Evolutionary conservation across 2,113 vertebrate genomes (phyloP).

Genomic region (Sakesphorus luctuosus): DNA sequence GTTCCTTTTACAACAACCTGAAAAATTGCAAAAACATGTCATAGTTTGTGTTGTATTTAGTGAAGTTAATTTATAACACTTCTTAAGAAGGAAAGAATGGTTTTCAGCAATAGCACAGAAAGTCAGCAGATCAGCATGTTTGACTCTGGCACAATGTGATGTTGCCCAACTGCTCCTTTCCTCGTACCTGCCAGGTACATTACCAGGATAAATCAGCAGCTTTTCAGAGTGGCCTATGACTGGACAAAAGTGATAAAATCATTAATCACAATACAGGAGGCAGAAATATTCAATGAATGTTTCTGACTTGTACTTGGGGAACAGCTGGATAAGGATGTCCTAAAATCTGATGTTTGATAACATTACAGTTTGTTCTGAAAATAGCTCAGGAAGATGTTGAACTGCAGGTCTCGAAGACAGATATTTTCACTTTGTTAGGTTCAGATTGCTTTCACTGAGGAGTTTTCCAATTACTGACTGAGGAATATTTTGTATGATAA

Average conservation of each 20-base stretch:
- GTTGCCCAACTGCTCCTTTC: not conserved
- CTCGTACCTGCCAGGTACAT: not conserved
- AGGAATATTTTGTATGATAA: not conserved
- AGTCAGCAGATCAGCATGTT: not conserved
- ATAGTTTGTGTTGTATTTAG: slow-evolving; percentile 8
- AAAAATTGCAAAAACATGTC: slow-evolving; percentile 9
- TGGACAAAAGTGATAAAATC: not conserved
- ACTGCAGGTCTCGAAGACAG: not conserved
- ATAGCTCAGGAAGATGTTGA: not conserved
- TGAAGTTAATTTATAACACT: not conserved
- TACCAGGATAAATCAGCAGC: not conserved
- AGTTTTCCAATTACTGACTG: not conserved
- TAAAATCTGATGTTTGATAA: not conserved
- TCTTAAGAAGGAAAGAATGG: not conserved
- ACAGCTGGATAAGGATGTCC: not conserved
- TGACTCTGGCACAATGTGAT: not conserved
- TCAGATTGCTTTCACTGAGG: not conserved
- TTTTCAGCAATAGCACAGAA: not conserved
- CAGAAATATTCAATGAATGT: not conserved
- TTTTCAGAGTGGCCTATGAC: not conserved
- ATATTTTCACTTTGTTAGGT: not conserved
- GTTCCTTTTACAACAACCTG: slow-evolving; percentile 16
- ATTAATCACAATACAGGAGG: not conserved
- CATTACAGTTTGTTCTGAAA: not conserved
- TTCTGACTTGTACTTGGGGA: not conserved